Evolutionary conservation across 1,140 invertebrate genomes (phyloP), one percentile per base, ranked within the genome.

Genomic region (Ostrea denselamellosa): DNA sequence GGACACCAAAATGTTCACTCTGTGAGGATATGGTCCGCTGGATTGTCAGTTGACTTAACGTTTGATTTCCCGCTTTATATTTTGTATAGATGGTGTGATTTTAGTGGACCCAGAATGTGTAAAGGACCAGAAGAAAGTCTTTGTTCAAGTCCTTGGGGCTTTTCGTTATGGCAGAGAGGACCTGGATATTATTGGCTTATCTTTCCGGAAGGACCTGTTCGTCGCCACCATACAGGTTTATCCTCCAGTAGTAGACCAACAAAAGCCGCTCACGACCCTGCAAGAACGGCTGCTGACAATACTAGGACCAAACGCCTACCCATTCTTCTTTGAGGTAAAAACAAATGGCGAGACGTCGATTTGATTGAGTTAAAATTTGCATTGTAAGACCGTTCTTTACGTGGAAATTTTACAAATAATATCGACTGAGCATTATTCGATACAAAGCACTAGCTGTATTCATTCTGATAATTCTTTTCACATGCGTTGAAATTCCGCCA

Each of bases 81-180:
- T 28, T 88, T 92, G 95, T 95, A n/a, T 95, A 98, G 98, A 99
- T 96, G 99, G 99, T 12, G 99, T 99, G 44, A 98, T 99, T 1
- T 96, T 99, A 52, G 98, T 99, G 86, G 99, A 99, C 95, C 98
- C 98, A 0, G 99, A 99, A 90, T 99, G 99, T 95, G 97, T 99
- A 12, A 99, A 95, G 86, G 94, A 94, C 77, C 25, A 28, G 68
- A 89, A 94, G 10, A 95, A 95, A 88, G 98, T 99, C 8, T 99
- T 97, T 95, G 98, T 98, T 0, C 98, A 99, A 94, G 98, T 99
- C 17, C 95, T 99, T 89, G 98, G 98, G 44, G 99, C 98, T 17
- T 99, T 99, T 95, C 97, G 99, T n/a, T 99, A 99, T 95, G 99
- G 99, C 0, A 96, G 99, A 52, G 99, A 99, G 95, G 99, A 99